Evolutionary conservation across 2,113 vertebrate genomes (phyloP), one percentile per base, ranked within the genome.

Genomic region (Terrapene triunguis): DNA sequence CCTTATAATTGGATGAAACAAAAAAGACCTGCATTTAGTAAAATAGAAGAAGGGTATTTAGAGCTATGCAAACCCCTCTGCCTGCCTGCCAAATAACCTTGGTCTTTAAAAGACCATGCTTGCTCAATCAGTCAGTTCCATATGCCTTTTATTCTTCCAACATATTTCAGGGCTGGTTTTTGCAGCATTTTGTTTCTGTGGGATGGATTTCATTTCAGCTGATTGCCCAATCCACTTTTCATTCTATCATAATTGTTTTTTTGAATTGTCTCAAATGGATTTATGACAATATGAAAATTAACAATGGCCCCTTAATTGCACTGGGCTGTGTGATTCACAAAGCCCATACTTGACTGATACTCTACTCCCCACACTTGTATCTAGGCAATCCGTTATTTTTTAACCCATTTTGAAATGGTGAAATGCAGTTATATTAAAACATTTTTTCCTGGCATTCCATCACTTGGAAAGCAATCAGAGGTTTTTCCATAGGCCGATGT

Each of bases 221-320:
- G 97, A 98, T 98, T 98, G 96, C 96, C 93, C 94, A 96, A 96
- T 98, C 97, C 91, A 76, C 88, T 98, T 97, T 98, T 98, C 96
- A 93, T 98, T 98, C 97, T 96, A 57, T 93, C 97, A 86, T 97
- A 98, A 97, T 96, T 98, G 94, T 82, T 91, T 98, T 57, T 98
- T 98, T 97, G 93, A 97, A 97, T 97, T 97, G 94, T 98, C 96
- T 98, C 89, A 98, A 95, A 94, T 97, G 98, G 89, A 92, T 98
- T 96, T 98, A 98, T 57, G 78, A 97, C 93, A 98, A 97, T 96
- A 96, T 98, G 96, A 96, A 98, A 97, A 98, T 98, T 98, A 98
- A 97, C 98, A 98, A 90, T 96, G 92, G 96, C 0, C 54, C 74
- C 85, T 97, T 98, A 98, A 97, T 98, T 98, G 96, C 95, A 96